These are phyloP conservation scores for Athalia circularis DNA, from an alignment of 2,888 invertebrate genomes.

Conservation along the genomic window DNA sequence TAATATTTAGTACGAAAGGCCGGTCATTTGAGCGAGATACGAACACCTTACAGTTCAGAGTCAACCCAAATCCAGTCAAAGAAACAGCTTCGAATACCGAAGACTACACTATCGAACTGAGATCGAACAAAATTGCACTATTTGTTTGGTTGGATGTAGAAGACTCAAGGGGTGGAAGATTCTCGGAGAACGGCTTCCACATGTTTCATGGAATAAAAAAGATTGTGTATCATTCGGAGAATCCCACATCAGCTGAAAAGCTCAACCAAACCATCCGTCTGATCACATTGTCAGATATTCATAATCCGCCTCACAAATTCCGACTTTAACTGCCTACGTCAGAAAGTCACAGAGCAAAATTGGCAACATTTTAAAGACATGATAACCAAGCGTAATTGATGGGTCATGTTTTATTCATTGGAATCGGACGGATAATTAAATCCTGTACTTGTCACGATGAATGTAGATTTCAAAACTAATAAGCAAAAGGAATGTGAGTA, in stretches of 20 bases:
- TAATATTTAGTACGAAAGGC: background rate
- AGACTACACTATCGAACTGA: slow-evolving; percentile 70
- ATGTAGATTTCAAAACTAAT: slow-evolving; percentile 65
- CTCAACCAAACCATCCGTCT: slow-evolving; percentile 57
- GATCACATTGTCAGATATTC: slow-evolving; percentile 55
- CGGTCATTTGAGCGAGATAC: background rate
- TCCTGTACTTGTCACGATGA: slow-evolving; percentile 47
- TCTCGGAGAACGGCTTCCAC: slow-evolving; percentile 87
- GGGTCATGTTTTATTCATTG: slow-evolving; percentile 10
- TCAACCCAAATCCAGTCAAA: slow-evolving; percentile 52
- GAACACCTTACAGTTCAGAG: slow-evolving; percentile 59
- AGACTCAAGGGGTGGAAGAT: slow-evolving; percentile 76
- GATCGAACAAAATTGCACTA: slow-evolving; percentile 77
- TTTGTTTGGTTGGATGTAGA: slow-evolving; percentile 83
- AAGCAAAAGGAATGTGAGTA: slow-evolving; percentile 52
- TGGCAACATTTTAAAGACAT: background rate
- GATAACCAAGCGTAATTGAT: background rate
- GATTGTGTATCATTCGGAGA: slow-evolving; percentile 62
- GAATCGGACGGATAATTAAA: slow-evolving; percentile 17
- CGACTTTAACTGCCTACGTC: background rate
- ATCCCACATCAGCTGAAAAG: slow-evolving; percentile 52
- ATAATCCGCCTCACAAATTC: background rate
- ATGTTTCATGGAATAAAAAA: slow-evolving; percentile 66
- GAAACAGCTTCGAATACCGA: slow-evolving; percentile 56
- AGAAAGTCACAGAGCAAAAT: background rate